Evolutionary conservation across 1,140 invertebrate species (phyloP).

Genomic region (Cotesia chilonis): DNA sequence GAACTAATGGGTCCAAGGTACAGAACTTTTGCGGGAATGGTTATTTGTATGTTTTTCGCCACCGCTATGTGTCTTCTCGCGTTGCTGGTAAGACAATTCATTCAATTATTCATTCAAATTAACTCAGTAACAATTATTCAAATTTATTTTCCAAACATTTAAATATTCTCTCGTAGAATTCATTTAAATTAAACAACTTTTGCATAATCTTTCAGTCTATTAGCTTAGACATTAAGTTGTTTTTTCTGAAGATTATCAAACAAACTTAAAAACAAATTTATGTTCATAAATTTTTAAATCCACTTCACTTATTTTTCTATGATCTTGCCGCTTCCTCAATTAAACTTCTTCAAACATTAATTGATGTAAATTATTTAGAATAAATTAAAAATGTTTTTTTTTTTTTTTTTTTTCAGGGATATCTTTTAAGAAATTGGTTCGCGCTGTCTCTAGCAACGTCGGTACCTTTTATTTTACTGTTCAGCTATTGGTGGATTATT

Average conservation of each 20-base stretch:
- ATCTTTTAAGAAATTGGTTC: slow-evolving; percentile 73
- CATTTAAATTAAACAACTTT: neutral
- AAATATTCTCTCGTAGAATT: neutral
- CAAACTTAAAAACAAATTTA: too few relatives aligned
- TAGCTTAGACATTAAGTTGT: too few relatives aligned
- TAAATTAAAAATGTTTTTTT: slow-evolving; percentile 3
- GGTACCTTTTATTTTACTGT: slow-evolving; percentile 73
- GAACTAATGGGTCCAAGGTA: slow-evolving; percentile 76
- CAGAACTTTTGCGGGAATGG: slow-evolving; percentile 74
- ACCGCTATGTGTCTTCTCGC: slow-evolving; percentile 73
- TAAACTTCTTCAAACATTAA: neutral
- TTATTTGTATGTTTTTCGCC: slow-evolving; percentile 75
- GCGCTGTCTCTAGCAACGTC: slow-evolving; percentile 74
- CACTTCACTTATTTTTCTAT: too few relatives aligned
- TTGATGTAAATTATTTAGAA: neutral
- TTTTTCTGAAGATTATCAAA: too few relatives aligned
- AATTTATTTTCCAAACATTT: neutral
- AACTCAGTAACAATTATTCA: neutral
- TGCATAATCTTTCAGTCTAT: neutral
- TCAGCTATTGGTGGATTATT: slow-evolving; percentile 72
- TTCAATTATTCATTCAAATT: neutral
- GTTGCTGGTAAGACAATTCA: slow-evolving; percentile 62
- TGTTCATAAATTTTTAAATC: too few relatives aligned
- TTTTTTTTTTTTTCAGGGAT: slow-evolving; percentile 58
- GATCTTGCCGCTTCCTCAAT: neutral